Conservation (phyloP, 2,888 invertebrate genomes). For the Caenorhabditis zanzibari region DNA sequence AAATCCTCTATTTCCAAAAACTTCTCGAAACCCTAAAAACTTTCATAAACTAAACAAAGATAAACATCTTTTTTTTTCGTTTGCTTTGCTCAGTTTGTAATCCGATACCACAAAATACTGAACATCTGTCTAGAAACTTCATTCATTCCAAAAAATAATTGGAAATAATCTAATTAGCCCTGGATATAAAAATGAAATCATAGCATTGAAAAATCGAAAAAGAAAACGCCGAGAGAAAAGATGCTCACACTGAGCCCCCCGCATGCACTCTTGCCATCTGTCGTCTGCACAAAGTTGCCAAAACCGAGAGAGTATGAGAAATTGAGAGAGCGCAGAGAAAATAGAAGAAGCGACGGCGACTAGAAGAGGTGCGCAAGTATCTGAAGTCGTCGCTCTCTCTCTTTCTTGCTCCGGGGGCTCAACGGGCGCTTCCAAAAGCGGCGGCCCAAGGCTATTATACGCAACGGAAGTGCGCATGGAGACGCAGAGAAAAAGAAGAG, state of each 20-base stretch:
- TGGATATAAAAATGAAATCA: too few relatives aligned
- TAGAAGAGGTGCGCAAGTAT: constrained; percentile 27
- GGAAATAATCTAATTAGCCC: too few relatives aligned
- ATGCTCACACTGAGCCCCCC: background rate
- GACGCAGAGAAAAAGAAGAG: background rate
- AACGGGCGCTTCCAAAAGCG: background rate
- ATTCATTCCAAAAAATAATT: too few relatives aligned
- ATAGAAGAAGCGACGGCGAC: background rate
- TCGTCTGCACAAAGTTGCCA: constrained; percentile 20
- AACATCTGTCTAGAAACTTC: too few relatives aligned
- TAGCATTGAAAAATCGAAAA: background rate
- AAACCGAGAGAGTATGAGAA: background rate
- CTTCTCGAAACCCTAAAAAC: too few relatives aligned
- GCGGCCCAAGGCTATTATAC: constrained; percentile 24
- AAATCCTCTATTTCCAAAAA: too few relatives aligned
- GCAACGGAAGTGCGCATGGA: constrained; percentile 25
- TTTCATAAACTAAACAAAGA: too few relatives aligned
- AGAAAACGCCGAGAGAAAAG: constrained; percentile 14
- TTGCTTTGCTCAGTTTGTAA: too few relatives aligned
- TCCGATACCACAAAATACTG: too few relatives aligned
- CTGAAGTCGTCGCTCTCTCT: background rate
- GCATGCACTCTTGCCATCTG: constrained; percentile 15
- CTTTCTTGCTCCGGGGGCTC: background rate
- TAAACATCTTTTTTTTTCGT: too few relatives aligned
- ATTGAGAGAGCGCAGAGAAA: constrained; percentile 10